phyloP scores from a whole-genome alignment of 2,888 invertebrate genomes.

The Caenorhabditis sp. region DNA sequence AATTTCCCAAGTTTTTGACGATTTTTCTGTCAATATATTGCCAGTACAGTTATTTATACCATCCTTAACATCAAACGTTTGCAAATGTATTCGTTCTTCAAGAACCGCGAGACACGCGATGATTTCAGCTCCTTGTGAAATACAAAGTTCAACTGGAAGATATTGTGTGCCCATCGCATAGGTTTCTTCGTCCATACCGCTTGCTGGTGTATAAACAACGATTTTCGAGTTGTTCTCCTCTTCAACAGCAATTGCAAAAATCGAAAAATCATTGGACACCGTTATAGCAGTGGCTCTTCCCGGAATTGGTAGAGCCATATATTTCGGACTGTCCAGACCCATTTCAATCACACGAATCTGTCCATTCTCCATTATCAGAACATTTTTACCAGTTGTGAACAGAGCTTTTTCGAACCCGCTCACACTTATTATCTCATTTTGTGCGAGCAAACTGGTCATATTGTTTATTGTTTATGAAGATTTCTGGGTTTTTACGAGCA shows the following conservation, averaged over 20 bases:
- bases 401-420: slow-evolving; percentile 32
- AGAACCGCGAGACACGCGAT: slow-evolving; percentile 32
- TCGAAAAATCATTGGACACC: slow-evolving; percentile 35
- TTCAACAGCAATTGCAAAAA: slow-evolving; percentile 33
- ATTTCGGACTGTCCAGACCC: slow-evolving; percentile 9
- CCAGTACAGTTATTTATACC: slow-evolving; percentile 38
- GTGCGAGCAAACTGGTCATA: slow-evolving; percentile 51
- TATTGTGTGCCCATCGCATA: slow-evolving; percentile 17
- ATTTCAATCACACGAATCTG: slow-evolving; percentile 22
- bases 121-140: slow-evolving; percentile 44
- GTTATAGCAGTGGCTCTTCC: slow-evolving; percentile 29
- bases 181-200: slow-evolving; percentile 26
- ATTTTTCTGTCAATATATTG: slow-evolving; percentile 25
- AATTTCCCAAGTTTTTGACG: slow-evolving; percentile 42
- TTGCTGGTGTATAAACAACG: slow-evolving; percentile 20
- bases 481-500: slow-evolving; percentile 35
- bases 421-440: slow-evolving; percentile 26
- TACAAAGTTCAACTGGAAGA: slow-evolving; percentile 21
- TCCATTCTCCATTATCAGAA: slow-evolving; percentile 25
- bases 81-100: slow-evolving; percentile 34
- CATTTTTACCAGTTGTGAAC: slow-evolving; percentile 21
- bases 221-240: slow-evolving; percentile 40
- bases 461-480: slow-evolving; percentile 47
- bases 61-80: slow-evolving; percentile 37
- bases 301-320: slow-evolving; percentile 7